Base-by-base conservation (phyloP, 1,140 invertebrate genomes). In the Reticulitermes speratus region DNA sequence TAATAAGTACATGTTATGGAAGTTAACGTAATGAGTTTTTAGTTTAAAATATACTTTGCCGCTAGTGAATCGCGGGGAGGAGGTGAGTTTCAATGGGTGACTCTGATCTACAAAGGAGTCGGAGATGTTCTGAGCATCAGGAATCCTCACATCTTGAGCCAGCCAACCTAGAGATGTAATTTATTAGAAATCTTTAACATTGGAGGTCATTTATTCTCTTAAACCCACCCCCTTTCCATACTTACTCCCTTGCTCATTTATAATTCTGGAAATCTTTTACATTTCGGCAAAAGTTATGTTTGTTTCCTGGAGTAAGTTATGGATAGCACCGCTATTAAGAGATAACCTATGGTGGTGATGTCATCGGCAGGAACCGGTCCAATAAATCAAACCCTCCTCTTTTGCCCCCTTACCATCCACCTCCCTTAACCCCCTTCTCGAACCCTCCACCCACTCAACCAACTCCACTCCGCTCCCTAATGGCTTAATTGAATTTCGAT, bases 401-500 rank as follows among this genome's bases (percentile, higher is more conserved):
- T 82, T 82, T 44, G 23, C 83, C 44, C 48, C 16, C 48, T 84
- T 32, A 84, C 52, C 52, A 55, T 21, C 52, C 21, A 3, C 83
- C 32, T 19, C 83, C 8, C 44, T 30, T 6, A 19, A 14, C n/a
- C 25, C 52, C 52, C 52, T 55, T 55, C 19, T 21, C 16, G 52
- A 14, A 44, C 44, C 83, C 83, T 11, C 83, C 83, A 84, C 44
- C 65, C 65, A n/a, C 65, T 75, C 65, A 75, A 30, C 65, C 25
- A 75, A 75, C 65, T 75, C 65, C 65, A 44, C 83, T 44, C 83
- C 32, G 44, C 44, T 52, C 83, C 83, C 83, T 84, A 84, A 84
- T 84, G 83, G 83, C 83, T 52, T 84, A 84, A 84, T 84, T 84
- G 83, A 84, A 84, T 84, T 84, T 84, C 83, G 83, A 84, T 84